A percentile compares a stretch with the other conserved stretches of the same genome.
phyloP scores from a whole-genome alignment of 2,113 vertebrate genomes.

The Phoxinus phoxinus region DNA sequence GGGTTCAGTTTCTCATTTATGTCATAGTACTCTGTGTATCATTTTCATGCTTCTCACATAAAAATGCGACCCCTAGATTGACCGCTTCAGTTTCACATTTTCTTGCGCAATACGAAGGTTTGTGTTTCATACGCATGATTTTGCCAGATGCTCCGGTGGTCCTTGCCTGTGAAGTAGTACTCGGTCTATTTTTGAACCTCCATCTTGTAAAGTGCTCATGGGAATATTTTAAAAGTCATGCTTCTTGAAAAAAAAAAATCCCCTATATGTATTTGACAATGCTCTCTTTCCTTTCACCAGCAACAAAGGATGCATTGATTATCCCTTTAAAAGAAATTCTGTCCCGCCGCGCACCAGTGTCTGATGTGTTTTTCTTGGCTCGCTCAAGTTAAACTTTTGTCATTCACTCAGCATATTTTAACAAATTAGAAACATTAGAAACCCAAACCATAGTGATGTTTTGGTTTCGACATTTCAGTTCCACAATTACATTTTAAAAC shows the following conservation, averaged over 20 bases:
- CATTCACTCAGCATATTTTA: conserved; percentile 61
- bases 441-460: conserved; percentile 67
- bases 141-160: conserved; percentile 43
- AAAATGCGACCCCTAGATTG: background rate
- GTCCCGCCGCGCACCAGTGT: conserved; percentile 68
- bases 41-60: conserved; percentile 27
- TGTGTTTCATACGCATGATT: conserved; percentile 25
- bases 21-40: background rate
- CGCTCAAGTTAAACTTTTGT: conserved; percentile 74
- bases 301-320: conserved; percentile 82
- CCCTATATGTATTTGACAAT: conserved; percentile 49
- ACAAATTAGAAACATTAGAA: conserved; percentile 73
- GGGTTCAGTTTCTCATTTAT: conserved; percentile 9
- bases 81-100: conserved; percentile 19
- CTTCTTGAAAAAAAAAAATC: conserved; percentile 42
- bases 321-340: conserved; percentile 75
- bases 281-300: conserved; percentile 60
- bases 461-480: conserved; percentile 67
- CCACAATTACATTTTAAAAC: conserved; percentile 70
- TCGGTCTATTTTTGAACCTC: conserved; percentile 23
- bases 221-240: conserved; percentile 39
- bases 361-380: conserved; percentile 71
- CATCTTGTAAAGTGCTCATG: conserved; percentile 32
- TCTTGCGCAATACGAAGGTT: conserved; percentile 28
- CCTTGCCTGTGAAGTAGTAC: conserved; percentile 12